A percentile compares a stretch with the other conserved stretches of the same genome.
phyloP scores from a whole-genome alignment of 2,888 invertebrate species.

The Drosophila ezoana region DNA sequence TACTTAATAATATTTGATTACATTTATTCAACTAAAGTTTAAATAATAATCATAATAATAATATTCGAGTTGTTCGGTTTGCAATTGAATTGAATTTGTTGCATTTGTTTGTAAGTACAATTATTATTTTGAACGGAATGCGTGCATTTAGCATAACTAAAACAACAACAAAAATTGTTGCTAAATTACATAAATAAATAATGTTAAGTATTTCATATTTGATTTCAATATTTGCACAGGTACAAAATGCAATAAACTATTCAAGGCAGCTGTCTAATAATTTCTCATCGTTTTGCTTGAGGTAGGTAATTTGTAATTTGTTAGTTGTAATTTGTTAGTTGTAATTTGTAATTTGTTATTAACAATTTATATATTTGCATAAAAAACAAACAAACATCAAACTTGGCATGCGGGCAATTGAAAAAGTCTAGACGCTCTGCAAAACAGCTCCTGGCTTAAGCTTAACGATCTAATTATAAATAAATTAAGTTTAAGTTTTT shows the following conservation, averaged over 20 bases:
- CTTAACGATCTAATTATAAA: constrained; percentile 31
- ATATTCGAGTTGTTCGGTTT: constrained; percentile 60
- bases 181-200: constrained; percentile 52
- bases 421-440: constrained; percentile 32
- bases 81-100: constrained; percentile 29
- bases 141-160: constrained; percentile 42
- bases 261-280: constrained; percentile 68
- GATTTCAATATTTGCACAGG: constrained; percentile 73
- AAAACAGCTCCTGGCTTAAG: constrained; percentile 47
- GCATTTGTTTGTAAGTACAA: constrained; percentile 33
- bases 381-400: constrained; percentile 26
- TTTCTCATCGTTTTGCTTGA: constrained; percentile 59
- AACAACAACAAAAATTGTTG: constrained; percentile 13
- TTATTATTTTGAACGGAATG: constrained; percentile 75
- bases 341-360: constrained; percentile 13
- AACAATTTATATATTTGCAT: not conserved
- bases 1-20: constrained; percentile 26
- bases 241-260: constrained; percentile 62
- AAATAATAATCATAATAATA: constrained; percentile 39
- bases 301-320: constrained; percentile 61
- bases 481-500: constrained; percentile 42
- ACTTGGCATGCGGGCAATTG: constrained; percentile 41
- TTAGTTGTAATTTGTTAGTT: constrained; percentile 22
- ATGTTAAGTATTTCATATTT: constrained; percentile 51
- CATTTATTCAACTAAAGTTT: constrained; percentile 17